Conservation (phyloP, 2,797 vertebrate species). For the Kryptopterus vitreolus region DNA sequence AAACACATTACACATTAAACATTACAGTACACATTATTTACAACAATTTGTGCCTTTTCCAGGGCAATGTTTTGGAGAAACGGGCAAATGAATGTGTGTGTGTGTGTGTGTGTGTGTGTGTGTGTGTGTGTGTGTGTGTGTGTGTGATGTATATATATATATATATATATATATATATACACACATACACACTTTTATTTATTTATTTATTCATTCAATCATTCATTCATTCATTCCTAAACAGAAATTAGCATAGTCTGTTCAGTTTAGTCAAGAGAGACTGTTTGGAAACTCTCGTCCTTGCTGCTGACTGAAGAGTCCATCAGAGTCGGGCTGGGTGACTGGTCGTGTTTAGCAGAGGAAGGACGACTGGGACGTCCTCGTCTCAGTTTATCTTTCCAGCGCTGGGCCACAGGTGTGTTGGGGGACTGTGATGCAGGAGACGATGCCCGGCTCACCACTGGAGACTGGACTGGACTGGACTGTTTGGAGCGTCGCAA, state of each 20-base stretch:
- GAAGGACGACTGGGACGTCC: constrained; percentile 44
- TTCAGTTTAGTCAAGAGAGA: constrained; percentile 70
- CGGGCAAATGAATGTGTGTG: no score
- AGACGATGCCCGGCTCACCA: constrained; percentile 2
- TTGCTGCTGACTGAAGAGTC: constrained; percentile 28
- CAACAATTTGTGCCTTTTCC: background rate
- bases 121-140: no score
- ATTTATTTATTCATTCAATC: background rate
- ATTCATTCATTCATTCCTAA: no score
- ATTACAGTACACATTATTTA: constrained; percentile 9
- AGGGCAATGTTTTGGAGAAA: background rate
- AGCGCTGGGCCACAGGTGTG: constrained; percentile 53
- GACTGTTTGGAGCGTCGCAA: constrained; percentile 54
- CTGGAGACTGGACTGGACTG: constrained; percentile 58
- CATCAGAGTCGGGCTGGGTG: background rate
- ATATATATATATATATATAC: no score
- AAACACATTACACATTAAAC: no score
- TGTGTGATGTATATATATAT: no score
- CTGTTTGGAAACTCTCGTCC: constrained; percentile 64
- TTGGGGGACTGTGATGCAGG: constrained; percentile 18
- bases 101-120: no score
- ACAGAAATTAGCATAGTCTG: no score
- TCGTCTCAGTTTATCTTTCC: constrained; percentile 69
- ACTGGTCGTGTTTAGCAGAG: constrained; percentile 20
- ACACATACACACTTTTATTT: no score